These are phyloP conservation scores for Rhynchophorus ferrugineus DNA, from an alignment of 1,140 invertebrate genomes.

Conservation along the genomic window DNA sequence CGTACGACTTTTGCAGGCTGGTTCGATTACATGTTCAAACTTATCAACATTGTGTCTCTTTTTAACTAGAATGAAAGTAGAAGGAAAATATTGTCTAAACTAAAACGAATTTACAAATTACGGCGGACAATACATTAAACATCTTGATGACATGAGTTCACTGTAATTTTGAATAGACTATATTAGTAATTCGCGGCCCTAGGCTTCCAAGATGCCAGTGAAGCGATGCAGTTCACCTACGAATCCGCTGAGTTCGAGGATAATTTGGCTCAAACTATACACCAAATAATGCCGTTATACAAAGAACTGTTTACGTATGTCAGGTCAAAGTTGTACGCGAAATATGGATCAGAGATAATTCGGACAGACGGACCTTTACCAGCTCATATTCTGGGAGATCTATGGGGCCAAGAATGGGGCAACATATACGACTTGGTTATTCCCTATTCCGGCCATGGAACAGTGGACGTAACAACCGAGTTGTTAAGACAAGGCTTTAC, in stretches of 20 bases:
- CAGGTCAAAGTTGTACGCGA: conserved; percentile 57
- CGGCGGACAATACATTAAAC: no score
- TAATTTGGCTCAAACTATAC: conserved; percentile 63
- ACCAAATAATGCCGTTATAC: conserved; percentile 70
- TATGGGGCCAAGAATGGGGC: conserved; percentile 80
- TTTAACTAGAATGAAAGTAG: no score
- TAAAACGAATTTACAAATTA: no score
- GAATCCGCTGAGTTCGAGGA: conserved; percentile 62
- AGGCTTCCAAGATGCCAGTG: conserved; percentile 72
- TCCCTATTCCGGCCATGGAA: conserved; percentile 65
- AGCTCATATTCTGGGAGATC: conserved; percentile 71
- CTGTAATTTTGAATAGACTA: no score
- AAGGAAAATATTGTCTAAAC: no score
- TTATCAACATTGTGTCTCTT: no score
- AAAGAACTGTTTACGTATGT: conserved; percentile 82
- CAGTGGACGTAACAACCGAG: conserved; percentile 66
- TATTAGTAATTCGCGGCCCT: no score
- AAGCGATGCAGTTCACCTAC: conserved; percentile 63
- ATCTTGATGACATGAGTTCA: no score
- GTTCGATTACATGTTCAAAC: no score
- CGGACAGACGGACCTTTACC: conserved; percentile 66
- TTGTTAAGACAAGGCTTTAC: conserved; percentile 68
- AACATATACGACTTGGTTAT: conserved; percentile 69
- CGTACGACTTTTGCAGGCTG: no score
- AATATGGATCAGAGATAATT: conserved; percentile 58